Base-by-base conservation (phyloP, 2,113 vertebrate genomes). In the Puntigrus tetrazona region DNA sequence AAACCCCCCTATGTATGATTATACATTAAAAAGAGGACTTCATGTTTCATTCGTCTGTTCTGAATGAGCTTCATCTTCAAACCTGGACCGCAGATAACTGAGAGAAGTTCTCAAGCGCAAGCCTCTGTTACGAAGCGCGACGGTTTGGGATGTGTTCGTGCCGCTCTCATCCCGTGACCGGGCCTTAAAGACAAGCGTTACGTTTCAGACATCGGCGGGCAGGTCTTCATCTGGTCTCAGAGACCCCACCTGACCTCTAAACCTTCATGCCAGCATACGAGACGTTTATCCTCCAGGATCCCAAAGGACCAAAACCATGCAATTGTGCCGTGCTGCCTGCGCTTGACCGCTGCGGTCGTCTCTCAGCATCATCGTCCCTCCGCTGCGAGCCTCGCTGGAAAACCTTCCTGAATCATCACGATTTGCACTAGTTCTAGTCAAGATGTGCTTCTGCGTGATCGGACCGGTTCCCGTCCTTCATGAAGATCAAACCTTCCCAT, bases 291-390 rank as follows among this genome's bases (percentile, higher is more conserved):
- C 78, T 70, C 73, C 83, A 85, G 82, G 84, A 83, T 84, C 74
- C 75, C 83, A 78, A 83, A 76, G 86, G 77, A 90, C 87, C 86
- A 90, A 88, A 86, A 87, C 85, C 52, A 81, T 84, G 84, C 86
- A 90, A 90, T 82, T 78, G 83, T 78, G 91, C 86, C 74, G 67
- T 63, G 43, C 57, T 84, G 86, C 85, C 79, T 85, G 38, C 67
- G 16, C 52, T 83, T 41, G 74, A 47, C 36, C 47, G 45, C 27
- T 79, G 75, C 16, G 50, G n/a, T n/a, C n/a, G n/a, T n/a, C n/a
- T n/a, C n/a, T n/a, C n/a, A n/a, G n/a, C n/a, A n/a, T n/a, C n/a
- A n/a, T n/a, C n/a, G n/a, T n/a, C n/a, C n/a, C n/a, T n/a, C n/a
- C n/a, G n/a, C n/a, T n/a, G n/a, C n/a, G n/a, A n/a, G n/a, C n/a